Conservation (phyloP, 2,888 invertebrate genomes). For the Hoplodrina blanda region DNA sequence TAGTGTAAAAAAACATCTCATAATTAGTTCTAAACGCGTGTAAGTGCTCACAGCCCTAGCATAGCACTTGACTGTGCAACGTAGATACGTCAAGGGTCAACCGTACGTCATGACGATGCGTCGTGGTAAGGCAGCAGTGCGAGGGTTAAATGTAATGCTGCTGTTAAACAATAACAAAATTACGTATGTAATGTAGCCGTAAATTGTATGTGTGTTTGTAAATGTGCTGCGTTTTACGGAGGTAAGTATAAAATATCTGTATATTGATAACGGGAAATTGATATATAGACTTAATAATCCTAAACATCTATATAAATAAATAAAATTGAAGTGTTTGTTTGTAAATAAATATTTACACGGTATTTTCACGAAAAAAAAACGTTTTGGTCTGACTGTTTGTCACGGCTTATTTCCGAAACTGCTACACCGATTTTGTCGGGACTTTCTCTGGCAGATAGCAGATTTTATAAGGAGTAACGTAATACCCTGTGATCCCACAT, state of each 20-base stretch:
- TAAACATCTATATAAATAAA: too few relatives aligned
- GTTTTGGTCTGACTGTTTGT: too few relatives aligned
- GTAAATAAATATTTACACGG: too few relatives aligned
- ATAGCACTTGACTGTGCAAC: conserved; percentile 24
- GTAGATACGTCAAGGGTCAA: conserved; percentile 29
- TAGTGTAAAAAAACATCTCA: neutral
- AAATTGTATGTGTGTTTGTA: neutral
- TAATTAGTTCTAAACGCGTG: conserved; percentile 24
- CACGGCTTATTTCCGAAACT: too few relatives aligned
- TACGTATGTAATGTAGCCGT: neutral
- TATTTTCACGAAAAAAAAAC: too few relatives aligned
- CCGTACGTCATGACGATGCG: conserved; percentile 29
- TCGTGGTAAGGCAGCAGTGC: conserved; percentile 8
- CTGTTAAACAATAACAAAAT: conserved; percentile 15
- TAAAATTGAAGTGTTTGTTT: too few relatives aligned
- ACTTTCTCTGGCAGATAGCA: too few relatives aligned
- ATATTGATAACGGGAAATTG: too few relatives aligned
- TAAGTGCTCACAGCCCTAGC: conserved; percentile 10
- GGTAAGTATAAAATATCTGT: neutral
- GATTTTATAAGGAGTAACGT: too few relatives aligned
- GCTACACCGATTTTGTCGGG: too few relatives aligned
- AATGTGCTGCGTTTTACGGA: neutral
- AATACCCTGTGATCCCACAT: too few relatives aligned
- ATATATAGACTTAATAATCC: too few relatives aligned
- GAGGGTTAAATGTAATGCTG: conserved; percentile 22